Evolutionary conservation across 2,797 vertebrate genomes (phyloP).

Genomic region (Argyrosomus regius): DNA sequence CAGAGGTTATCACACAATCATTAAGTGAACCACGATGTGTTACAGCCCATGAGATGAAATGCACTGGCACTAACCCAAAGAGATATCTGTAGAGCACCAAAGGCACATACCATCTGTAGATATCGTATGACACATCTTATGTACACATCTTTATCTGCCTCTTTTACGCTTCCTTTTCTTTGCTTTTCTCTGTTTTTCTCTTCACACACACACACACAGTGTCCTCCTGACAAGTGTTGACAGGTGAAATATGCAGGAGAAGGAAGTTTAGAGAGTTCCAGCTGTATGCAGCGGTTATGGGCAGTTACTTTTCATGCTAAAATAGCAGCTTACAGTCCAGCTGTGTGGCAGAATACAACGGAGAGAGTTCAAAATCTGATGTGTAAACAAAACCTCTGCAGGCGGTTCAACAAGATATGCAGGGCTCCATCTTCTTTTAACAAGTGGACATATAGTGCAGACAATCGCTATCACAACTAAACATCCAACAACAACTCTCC

Average conservation of each 20-base stretch:
- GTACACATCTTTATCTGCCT: conserved; percentile 16
- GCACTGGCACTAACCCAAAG: conserved; percentile 29
- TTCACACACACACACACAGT: conserved; percentile 33
- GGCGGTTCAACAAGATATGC: background rate
- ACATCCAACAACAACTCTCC: background rate
- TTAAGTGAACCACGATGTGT: conserved; percentile 53
- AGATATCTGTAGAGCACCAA: conserved; percentile 25
- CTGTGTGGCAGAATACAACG: background rate
- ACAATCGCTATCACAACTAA: background rate
- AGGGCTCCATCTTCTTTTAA: background rate
- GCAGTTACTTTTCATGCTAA: background rate
- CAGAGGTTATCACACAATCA: conserved; percentile 69
- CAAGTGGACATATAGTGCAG: background rate
- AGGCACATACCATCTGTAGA: conserved; percentile 40
- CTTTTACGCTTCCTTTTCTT: conserved; percentile 5
- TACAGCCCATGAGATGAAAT: conserved; percentile 45
- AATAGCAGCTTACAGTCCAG: conserved; percentile 3
- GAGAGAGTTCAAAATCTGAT: background rate
- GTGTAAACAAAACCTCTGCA: background rate
- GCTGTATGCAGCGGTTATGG: conserved; percentile 12
- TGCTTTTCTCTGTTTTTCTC: conserved; percentile 21
- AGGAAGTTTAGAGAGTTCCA: conserved; percentile 40
- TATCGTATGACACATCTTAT: conserved; percentile 33
- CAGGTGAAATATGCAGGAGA: conserved; percentile 50
- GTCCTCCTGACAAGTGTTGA: conserved; percentile 56